A percentile compares a stretch with the other conserved stretches of the same genome.
Evolutionary conservation across 2,113 vertebrate species (phyloP).

Genomic region (Trichomycterus rosablanca): DNA sequence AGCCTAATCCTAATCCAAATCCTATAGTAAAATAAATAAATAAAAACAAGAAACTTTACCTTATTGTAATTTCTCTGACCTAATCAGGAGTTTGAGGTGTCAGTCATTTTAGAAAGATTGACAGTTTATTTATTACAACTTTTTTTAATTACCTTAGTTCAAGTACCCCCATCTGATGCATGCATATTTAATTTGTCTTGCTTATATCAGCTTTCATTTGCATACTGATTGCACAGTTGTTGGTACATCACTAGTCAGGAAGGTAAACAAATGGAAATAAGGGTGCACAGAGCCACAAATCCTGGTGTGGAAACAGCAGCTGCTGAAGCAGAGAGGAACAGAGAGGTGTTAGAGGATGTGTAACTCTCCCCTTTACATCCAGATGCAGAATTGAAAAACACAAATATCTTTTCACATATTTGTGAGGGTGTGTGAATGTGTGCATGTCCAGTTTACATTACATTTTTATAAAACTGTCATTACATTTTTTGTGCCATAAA

Average conservation of each 20-base stretch:
- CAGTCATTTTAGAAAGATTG: not conserved
- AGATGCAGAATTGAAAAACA: not conserved
- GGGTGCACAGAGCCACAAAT: slow-evolving; percentile 21
- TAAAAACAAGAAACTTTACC: too few species aligned
- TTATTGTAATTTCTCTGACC: too few species aligned
- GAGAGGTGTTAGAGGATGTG: slow-evolving; percentile 14
- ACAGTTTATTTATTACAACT: not conserved
- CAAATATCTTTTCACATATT: not conserved
- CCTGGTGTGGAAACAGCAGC: slow-evolving; percentile 20
- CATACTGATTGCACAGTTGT: slow-evolving; percentile 38
- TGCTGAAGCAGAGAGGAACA: slow-evolving; percentile 14
- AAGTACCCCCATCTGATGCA: too few species aligned
- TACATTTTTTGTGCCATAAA: too few species aligned
- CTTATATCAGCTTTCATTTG: slow-evolving; percentile 42
- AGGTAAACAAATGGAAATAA: slow-evolving; percentile 47
- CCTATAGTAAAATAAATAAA: too few species aligned
- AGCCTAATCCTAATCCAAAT: too few species aligned
- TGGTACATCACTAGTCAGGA: slow-evolving; percentile 26
- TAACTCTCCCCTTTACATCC: not conserved
- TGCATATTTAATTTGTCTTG: slow-evolving; percentile 15
- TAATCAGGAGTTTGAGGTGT: not conserved
- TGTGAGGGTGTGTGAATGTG: too few species aligned
- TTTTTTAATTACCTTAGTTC: too few species aligned
- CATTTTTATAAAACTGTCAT: too few species aligned
- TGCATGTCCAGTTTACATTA: too few species aligned